Percentiles rank a stretch among this genome's conserved stretches.
Conservation (phyloP, 2,113 vertebrate species). For the Apodemus sylvaticus region DNA sequence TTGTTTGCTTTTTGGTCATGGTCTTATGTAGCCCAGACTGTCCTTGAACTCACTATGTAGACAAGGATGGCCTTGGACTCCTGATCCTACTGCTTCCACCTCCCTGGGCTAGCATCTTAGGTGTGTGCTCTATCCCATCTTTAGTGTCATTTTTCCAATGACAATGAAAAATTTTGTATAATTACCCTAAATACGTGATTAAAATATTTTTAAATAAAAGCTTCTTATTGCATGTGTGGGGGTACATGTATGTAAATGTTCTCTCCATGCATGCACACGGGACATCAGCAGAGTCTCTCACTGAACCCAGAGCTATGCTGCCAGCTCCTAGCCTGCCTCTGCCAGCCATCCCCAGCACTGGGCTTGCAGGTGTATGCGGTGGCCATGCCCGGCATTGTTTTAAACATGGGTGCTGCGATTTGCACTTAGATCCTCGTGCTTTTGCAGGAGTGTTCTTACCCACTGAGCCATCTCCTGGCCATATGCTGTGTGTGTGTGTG, state of each 20-base stretch:
- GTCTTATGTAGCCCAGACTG: neutral
- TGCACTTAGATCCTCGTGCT: neutral
- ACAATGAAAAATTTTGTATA: neutral
- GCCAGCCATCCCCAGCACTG: neutral
- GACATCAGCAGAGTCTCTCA: neutral
- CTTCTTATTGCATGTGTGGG: neutral
- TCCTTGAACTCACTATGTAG: neutral
- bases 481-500: neutral
- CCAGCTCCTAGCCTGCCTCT: neutral
- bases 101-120: neutral
- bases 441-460: neutral
- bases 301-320: neutral
- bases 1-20: neutral
- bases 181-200: neutral
- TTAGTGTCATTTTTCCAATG: neutral
- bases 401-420: neutral
- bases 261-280: neutral
- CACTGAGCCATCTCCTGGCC: neutral
- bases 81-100: neutral
- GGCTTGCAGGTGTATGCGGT: neutral
- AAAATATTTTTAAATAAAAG: neutral
- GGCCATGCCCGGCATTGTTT: neutral
- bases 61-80: neutral
- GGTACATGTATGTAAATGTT: rapidly evolving
- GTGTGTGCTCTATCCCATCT: neutral